A percentile compares a stretch with the other conserved stretches of the same genome.
phyloP scores from a whole-genome alignment of 53 echinoderm and acorn worm genomes.

The Crossaster papposus region DNA sequence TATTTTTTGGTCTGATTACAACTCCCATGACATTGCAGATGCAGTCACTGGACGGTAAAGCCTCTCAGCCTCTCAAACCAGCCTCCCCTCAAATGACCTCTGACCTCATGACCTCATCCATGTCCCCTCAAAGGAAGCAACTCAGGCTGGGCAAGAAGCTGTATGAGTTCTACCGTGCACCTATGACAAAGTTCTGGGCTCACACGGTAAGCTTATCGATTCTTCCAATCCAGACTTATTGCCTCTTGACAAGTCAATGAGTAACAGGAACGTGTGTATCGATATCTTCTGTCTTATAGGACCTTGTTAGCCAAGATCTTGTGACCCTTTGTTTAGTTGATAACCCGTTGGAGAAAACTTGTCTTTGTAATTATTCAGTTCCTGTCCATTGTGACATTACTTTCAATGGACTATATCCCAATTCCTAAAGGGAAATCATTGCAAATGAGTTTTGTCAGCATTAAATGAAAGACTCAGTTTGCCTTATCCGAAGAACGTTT shows the following conservation, averaged over 20 bases:
- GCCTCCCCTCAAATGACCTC: slow-evolving; percentile 6
- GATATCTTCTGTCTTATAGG: too few species aligned
- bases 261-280: too few species aligned
- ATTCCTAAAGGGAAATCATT: not conserved
- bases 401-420: too few species aligned
- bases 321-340: too few species aligned
- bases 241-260: too few species aligned
- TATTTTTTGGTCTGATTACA: not conserved
- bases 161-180: slow-evolving; percentile 98
- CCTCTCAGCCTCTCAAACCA: slow-evolving; percentile 18
- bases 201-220: slow-evolving; percentile 74
- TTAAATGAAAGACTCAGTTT: too few species aligned
- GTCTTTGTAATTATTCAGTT: too few species aligned
- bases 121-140: slow-evolving; percentile 57
- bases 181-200: slow-evolving; percentile 96
- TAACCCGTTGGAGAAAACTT: too few species aligned
- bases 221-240: not conserved
- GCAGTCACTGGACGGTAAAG: slow-evolving; percentile 43
- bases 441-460: not conserved
- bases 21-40: not conserved
- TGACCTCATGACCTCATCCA: slow-evolving; percentile 24
- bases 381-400: too few species aligned
- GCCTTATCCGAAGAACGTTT: too few species aligned
- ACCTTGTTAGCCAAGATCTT: too few species aligned
- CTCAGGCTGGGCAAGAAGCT: slow-evolving; percentile 93